Conservation (phyloP, 1,140 invertebrate species). For the Drosophila mauritiana region DNA sequence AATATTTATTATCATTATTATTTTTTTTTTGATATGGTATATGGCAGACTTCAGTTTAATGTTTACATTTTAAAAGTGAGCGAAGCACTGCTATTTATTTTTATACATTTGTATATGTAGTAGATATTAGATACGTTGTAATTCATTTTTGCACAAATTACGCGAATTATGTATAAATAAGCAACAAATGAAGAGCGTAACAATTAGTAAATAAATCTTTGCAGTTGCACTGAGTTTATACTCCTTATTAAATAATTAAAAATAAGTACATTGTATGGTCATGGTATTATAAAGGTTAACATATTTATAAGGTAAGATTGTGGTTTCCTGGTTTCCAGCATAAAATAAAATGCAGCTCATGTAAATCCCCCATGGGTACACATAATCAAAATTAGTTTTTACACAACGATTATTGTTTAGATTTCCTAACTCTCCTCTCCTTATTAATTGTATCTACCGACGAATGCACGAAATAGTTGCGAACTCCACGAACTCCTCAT, state of each 20-base stretch:
- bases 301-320: constrained; percentile 66
- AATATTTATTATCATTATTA: constrained; percentile 9
- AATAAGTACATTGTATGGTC: constrained; percentile 30
- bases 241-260: constrained; percentile 23
- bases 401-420: constrained; percentile 11
- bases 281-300: constrained; percentile 27
- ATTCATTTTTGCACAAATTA: constrained; percentile 12
- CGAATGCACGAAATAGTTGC: constrained; percentile 8
- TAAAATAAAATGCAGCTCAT: constrained; percentile 58
- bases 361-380: constrained; percentile 12
- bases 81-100: constrained; percentile 29
- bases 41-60: constrained; percentile 15
- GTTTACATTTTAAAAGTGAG: constrained; percentile 10
- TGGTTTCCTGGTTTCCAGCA: constrained; percentile 69
- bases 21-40: constrained; percentile 14
- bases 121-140: constrained; percentile 16
- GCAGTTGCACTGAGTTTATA: constrained; percentile 53
- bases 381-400: constrained; percentile 8
- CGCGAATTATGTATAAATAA: constrained; percentile 70
- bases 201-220: constrained; percentile 72
- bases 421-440: neutral
- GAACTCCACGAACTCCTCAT: constrained; percentile 1
- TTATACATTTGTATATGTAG: constrained; percentile 17
- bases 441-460: neutral
- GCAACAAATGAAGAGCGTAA: constrained; percentile 77